These are phyloP conservation scores for Zingel zingel DNA, from an alignment of 2,113 vertebrate genomes.

Conservation along the genomic window DNA sequence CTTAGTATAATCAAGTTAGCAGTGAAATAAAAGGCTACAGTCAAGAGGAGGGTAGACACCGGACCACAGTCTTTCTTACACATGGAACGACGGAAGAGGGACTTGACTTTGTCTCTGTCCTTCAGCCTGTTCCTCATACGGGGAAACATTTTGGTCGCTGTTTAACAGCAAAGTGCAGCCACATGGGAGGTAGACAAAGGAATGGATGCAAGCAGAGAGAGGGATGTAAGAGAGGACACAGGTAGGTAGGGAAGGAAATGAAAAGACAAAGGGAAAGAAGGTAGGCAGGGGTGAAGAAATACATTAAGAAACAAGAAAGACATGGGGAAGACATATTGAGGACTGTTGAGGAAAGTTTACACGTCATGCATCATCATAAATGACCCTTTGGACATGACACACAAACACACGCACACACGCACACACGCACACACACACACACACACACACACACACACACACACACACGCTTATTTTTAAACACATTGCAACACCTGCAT, in stretches of 20 bases:
- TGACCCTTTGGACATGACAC: slow-evolving; percentile 23
- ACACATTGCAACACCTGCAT: not conserved
- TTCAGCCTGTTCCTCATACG: slow-evolving; percentile 78
- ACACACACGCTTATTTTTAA: not conserved
- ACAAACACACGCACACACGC: not conserved
- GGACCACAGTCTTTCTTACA: slow-evolving; percentile 75
- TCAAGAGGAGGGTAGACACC: slow-evolving; percentile 25
- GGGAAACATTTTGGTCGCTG: slow-evolving; percentile 78
- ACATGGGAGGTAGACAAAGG: slow-evolving; percentile 31
- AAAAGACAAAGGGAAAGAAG: slow-evolving; percentile 29
- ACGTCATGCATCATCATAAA: slow-evolving; percentile 48
- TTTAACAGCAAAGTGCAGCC: slow-evolving; percentile 52
- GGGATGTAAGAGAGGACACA: not conserved
- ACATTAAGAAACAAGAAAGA: slow-evolving; percentile 56
- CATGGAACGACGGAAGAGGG: slow-evolving; percentile 79
- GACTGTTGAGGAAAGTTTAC: slow-evolving; percentile 51
- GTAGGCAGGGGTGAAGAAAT: slow-evolving; percentile 35
- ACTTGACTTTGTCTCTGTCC: slow-evolving; percentile 81
- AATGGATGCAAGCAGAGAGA: slow-evolving; percentile 23
- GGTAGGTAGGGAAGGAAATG: slow-evolving; percentile 3
- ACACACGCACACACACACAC: too few relatives aligned
- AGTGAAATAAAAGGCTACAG: slow-evolving; percentile 24
- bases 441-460: not conserved
- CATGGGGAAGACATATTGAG: slow-evolving; percentile 58
- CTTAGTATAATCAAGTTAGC: slow-evolving; percentile 4